phyloP scores from a whole-genome alignment of 2,888 invertebrate genomes.

The Coremacera marginata region DNA sequence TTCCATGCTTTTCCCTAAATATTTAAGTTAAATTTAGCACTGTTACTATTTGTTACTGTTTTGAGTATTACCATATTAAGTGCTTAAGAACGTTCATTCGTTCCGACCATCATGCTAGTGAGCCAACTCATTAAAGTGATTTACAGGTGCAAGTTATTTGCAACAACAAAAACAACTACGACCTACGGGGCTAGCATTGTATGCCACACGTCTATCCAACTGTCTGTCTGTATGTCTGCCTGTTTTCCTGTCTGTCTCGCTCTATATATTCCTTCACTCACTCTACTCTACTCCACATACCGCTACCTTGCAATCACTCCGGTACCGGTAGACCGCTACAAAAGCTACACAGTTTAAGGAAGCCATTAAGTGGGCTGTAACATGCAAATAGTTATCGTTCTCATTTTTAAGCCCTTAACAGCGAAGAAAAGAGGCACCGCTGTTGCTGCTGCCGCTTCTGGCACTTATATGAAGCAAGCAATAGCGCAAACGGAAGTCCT shows the following conservation, averaged over 20 bases:
- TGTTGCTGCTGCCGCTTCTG: background rate
- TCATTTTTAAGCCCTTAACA: background rate
- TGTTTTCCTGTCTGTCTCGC: slow-evolving; percentile 1
- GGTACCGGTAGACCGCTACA: background rate
- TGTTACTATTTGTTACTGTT: no score
- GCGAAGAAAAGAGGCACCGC: no score
- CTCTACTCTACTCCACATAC: background rate
- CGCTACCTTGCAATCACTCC: background rate
- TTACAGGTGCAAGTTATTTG: slow-evolving; percentile 29
- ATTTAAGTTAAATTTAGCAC: no score
- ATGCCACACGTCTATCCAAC: background rate
- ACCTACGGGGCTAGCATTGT: background rate
- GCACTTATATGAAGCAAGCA: slow-evolving; percentile 21
- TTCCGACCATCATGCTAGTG: no score
- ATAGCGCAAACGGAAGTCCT: slow-evolving; percentile 57
- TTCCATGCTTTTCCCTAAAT: no score
- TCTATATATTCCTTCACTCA: background rate
- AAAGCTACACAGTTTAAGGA: slow-evolving; percentile 20
- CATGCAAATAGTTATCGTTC: slow-evolving; percentile 26
- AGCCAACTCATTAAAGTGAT: slow-evolving; percentile 32
- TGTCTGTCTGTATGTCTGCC: slow-evolving; percentile 12
- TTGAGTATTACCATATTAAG: no score
- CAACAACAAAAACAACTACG: background rate
- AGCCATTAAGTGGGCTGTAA: slow-evolving; percentile 23
- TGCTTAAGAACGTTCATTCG: no score